These are phyloP conservation scores for Trachelus stipa DNA, from an alignment of 2,888 invertebrate genomes.

Conservation along the genomic window DNA sequence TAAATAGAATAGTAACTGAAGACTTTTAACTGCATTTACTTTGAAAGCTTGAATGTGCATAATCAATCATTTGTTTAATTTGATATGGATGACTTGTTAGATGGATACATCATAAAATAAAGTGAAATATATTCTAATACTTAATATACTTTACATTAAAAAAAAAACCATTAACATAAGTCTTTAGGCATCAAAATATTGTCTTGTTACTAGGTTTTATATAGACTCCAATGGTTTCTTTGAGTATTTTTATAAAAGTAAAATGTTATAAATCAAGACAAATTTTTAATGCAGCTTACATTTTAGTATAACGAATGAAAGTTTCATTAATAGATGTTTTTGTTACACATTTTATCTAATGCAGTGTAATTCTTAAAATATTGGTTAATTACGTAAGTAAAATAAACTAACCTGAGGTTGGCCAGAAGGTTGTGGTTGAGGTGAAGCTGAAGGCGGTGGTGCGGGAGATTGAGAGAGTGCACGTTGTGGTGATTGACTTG, in stretches of 20 bases:
- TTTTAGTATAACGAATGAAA: background rate
- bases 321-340: background rate
- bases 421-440: slow-evolving; percentile 59
- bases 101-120: too few species aligned
- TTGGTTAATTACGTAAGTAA: background rate
- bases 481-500: slow-evolving; percentile 63
- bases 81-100: background rate
- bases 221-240: background rate
- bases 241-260: background rate
- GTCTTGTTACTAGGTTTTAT: background rate
- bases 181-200: background rate
- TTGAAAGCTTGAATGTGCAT: background rate
- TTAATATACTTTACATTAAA: background rate
- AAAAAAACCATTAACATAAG: background rate
- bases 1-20: background rate
- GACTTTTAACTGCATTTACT: background rate
- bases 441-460: slow-evolving; percentile 63
- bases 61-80: background rate
- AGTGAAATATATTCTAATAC: too few species aligned
- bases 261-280: background rate
- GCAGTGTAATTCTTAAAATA: background rate
- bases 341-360: background rate
- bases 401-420: slow-evolving; percentile 53
- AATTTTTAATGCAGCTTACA: background rate
- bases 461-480: slow-evolving; percentile 64